Conservation (phyloP, 2,888 invertebrate species). For the Synanthedon formicaeformis region DNA sequence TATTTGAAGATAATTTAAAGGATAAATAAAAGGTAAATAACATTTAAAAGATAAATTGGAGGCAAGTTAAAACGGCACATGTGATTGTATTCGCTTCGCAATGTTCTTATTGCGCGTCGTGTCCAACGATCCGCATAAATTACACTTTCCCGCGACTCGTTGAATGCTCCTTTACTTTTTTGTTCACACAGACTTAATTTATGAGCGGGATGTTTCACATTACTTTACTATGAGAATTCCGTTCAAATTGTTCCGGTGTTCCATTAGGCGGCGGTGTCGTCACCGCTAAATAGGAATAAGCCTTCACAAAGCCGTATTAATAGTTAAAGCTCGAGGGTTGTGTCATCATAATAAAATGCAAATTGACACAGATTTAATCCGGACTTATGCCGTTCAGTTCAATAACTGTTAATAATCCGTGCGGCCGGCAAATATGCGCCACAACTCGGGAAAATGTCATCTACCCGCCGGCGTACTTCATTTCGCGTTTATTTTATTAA, state of each 20-base stretch:
- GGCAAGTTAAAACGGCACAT: background rate
- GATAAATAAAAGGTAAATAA: too few species aligned
- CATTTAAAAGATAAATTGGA: too few species aligned
- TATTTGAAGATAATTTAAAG: too few species aligned
- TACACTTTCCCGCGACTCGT: slow-evolving; percentile 38
- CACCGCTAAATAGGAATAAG: slow-evolving; percentile 31
- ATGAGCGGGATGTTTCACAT: slow-evolving; percentile 26
- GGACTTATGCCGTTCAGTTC: slow-evolving; percentile 49
- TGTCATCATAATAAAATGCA: slow-evolving; percentile 63
- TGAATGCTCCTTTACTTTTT: slow-evolving; percentile 32
- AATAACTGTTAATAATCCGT: slow-evolving; percentile 59
- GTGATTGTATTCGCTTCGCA: slow-evolving; percentile 6
- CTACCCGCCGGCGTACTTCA: slow-evolving; percentile 1
- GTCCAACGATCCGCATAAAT: slow-evolving; percentile 43
- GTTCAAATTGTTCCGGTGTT: slow-evolving; percentile 16
- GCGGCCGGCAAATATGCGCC: slow-evolving; percentile 17
- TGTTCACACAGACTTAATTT: slow-evolving; percentile 37
- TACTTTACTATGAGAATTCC: slow-evolving; percentile 19
- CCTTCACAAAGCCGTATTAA: slow-evolving; percentile 44
- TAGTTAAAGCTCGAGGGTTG: slow-evolving; percentile 47
- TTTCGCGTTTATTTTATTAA: slow-evolving; percentile 1
- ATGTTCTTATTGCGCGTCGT: slow-evolving; percentile 31
- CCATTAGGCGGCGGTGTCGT: slow-evolving; percentile 8
- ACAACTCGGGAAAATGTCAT: slow-evolving; percentile 1
- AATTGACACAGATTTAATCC: slow-evolving; percentile 64